Conservation (phyloP, 2,888 invertebrate genomes). For the Phaonia tiefii region DNA sequence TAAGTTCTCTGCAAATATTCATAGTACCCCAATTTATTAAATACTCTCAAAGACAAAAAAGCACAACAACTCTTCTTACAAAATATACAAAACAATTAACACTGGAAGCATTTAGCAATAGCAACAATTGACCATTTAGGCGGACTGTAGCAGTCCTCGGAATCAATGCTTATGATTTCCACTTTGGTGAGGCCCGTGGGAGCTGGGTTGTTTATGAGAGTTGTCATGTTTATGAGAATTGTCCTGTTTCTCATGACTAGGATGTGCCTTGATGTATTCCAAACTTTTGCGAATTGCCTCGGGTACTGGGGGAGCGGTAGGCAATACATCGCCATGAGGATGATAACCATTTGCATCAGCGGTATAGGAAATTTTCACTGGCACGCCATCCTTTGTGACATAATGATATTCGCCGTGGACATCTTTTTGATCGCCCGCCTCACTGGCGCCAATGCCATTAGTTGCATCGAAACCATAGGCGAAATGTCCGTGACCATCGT, state of each 20-base stretch:
- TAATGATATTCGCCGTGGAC: constrained; percentile 73
- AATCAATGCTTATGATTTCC: too few relatives aligned
- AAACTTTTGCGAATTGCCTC: constrained; percentile 73
- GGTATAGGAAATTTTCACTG: constrained; percentile 71
- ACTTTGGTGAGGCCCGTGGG: too few relatives aligned
- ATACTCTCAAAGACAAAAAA: too few relatives aligned
- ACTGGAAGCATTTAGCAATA: too few relatives aligned
- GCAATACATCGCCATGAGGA: constrained; percentile 68
- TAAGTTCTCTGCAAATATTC: too few relatives aligned
- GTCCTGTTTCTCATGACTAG: constrained; percentile 45
- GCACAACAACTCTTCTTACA: too few relatives aligned
- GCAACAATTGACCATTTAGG: too few relatives aligned
- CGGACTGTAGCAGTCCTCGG: too few relatives aligned
- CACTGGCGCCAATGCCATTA: constrained; percentile 66
- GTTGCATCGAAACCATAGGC: constrained; percentile 72
- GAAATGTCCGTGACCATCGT: constrained; percentile 69
- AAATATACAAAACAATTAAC: too few relatives aligned
- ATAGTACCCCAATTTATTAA: too few relatives aligned
- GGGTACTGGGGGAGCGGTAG: constrained; percentile 71
- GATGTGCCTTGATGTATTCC: constrained; percentile 81
- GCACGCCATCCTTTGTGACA: constrained; percentile 74
- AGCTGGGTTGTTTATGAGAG: too few relatives aligned
- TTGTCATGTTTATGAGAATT: background rate
- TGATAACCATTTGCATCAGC: constrained; percentile 76
- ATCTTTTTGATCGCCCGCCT: constrained; percentile 72